Percentiles rank a stretch among this genome's conserved stretches.
Evolutionary conservation across 2,113 vertebrate genomes (phyloP).

Genomic region (Plecotus auritus): DNA sequence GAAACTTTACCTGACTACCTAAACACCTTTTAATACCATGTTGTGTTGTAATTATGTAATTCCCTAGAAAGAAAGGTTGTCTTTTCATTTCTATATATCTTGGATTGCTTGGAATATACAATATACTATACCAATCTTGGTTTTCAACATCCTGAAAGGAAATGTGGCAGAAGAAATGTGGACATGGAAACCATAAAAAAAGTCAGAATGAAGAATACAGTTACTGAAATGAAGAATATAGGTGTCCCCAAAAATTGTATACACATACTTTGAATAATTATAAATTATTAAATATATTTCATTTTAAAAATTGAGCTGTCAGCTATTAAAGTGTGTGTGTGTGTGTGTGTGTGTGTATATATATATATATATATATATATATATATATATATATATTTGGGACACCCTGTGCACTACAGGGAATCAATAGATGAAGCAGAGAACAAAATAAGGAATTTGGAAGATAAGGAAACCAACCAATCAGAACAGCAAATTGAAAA

Average conservation of each 20-base stretch:
- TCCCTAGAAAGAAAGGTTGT: background rate
- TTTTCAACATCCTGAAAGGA: background rate
- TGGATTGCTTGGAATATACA: background rate
- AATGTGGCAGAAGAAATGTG: background rate
- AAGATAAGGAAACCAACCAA: too few relatives aligned
- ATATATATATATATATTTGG: too few relatives aligned
- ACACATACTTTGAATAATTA: too few relatives aligned
- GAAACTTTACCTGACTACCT: background rate
- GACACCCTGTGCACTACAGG: background rate
- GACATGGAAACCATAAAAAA: background rate
- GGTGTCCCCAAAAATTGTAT: too few relatives aligned
- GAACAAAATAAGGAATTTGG: background rate
- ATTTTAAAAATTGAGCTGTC: too few relatives aligned
- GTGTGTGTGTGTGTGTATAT: too few relatives aligned
- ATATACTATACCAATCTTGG: background rate
- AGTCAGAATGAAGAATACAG: background rate
- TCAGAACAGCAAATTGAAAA: background rate
- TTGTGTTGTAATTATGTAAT: background rate
- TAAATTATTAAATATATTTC: too few relatives aligned
- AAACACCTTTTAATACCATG: background rate
- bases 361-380: too few relatives aligned
- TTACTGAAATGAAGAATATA: background rate
- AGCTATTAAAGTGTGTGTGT: too few relatives aligned
- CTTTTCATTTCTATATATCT: background rate
- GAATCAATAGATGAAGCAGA: background rate